Evolutionary conservation across 2,797 vertebrate species (phyloP), one percentile per base, ranked within the genome.

Genomic region (Pangasius krempfi): DNA sequence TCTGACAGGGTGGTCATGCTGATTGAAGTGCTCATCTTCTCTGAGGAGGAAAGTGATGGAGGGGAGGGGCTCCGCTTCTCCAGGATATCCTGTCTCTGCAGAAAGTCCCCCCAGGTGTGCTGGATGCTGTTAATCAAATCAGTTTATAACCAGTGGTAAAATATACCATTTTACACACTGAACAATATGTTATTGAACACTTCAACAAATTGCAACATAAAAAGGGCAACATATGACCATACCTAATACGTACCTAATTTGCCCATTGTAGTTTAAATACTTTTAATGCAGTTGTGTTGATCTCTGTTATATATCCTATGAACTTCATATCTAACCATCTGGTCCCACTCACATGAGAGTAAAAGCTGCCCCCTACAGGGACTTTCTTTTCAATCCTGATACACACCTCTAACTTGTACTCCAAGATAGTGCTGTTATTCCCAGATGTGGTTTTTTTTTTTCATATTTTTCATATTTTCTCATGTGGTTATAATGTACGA

Each of bases 1-100:
- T 98, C 96, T 0, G 98, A 99, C 90, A 99, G 97, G 86, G 97
- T 98, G 93, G 95, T 97, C 97, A 98, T 98, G 96, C 98, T 99
- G 96, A 97, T 94, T 0, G 98, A 99, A 62, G 96, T 97, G 97
- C 98, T 99, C 96, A 97, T 97, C 95, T 97, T 97, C 91, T 96
- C 97, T 0, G 97, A 98, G 86, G 97, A 97, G 86, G 96, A 97
- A 25, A 96, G 92, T 0, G 97, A 97, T 0, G 95, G 93, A 0
- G 96, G 97, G 7, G 98, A 98, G 0, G 96, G 97, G 91, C 98
- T 98, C 91, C 95, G 92, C 92, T 98, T 97, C 93, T 96, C 97
- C 92, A 93, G 90, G 85, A 94, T 93, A 87, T 98, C 97, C 93
- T 97, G 97, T 89, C 95, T 95, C 93, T 97, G 97, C 86, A 96